These are phyloP conservation scores for Dryobates pubescens DNA, from an alignment of 2,797 vertebrate species.

Conservation along the genomic window DNA sequence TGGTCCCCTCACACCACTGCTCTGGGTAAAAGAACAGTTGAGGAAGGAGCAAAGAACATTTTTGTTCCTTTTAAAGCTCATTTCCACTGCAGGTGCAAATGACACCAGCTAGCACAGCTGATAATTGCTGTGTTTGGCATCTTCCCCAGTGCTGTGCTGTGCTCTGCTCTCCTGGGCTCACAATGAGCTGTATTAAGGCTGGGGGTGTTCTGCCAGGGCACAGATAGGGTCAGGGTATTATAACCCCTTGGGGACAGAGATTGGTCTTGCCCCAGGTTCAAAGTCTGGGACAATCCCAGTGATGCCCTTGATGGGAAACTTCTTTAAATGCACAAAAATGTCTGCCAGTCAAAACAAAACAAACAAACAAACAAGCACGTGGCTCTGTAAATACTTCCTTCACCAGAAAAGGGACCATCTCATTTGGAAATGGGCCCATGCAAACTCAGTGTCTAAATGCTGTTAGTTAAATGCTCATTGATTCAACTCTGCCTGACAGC, in stretches of 20 bases:
- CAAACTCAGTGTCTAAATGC: not conserved
- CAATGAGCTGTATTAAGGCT: not conserved
- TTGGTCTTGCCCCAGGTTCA: not conserved
- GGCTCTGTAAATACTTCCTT: not conserved
- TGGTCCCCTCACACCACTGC: not conserved
- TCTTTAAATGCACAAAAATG: not conserved
- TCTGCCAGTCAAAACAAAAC: not conserved
- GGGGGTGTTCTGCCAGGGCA: not conserved
- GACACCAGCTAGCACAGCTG: not conserved
- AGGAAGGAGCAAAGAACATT: not conserved
- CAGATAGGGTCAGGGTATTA: accelerated
- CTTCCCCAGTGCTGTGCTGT: not conserved
- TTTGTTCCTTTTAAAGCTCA: not conserved
- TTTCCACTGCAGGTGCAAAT: not conserved
- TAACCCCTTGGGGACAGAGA: not conserved
- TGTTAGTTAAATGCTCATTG: accelerated
- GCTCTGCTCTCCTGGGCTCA: not conserved
- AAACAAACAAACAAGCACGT: not conserved
- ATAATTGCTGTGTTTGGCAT: not conserved
- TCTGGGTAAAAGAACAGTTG: not conserved
- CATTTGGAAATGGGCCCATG: not conserved
- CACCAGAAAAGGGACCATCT: not conserved
- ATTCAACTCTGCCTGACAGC: not conserved
- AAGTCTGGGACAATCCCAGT: not conserved
- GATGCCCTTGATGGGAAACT: not conserved